Evolutionary conservation across 1,140 invertebrate species (phyloP).

Genomic region (Thalassaphorura encarpata): DNA sequence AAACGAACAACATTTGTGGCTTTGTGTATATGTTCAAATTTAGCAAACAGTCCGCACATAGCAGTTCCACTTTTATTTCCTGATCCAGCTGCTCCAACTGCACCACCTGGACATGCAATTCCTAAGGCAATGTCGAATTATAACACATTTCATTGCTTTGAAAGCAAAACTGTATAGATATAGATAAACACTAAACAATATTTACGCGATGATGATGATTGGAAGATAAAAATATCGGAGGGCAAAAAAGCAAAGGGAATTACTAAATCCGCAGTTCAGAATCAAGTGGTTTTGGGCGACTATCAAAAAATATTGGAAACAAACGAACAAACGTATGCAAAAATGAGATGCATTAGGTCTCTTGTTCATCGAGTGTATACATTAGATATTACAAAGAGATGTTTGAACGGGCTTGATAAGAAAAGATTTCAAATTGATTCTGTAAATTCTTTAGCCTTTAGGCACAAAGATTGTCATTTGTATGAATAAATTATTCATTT

Average conservation of each 20-base stretch:
- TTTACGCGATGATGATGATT: not conserved
- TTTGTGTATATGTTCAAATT: no score
- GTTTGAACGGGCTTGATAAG: slow-evolving; percentile 1
- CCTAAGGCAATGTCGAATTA: not conserved
- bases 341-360: not conserved
- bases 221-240: not conserved
- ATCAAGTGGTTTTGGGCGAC: not conserved
- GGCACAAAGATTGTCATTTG: slow-evolving; percentile 1
- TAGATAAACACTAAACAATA: no score
- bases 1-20: no score
- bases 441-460: not conserved
- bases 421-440: slow-evolving; percentile 8
- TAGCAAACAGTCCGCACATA: no score
- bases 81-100: no score
- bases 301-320: slow-evolving; percentile 3
- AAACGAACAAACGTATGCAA: not conserved
- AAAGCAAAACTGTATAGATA: slow-evolving; percentile 10
- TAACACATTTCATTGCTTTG: not conserved
- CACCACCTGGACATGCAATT: no score
- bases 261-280: not conserved
- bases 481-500: not conserved
- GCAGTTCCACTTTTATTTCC: no score
- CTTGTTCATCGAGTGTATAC: slow-evolving; percentile 2
- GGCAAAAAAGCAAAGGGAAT: no score
- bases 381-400: not conserved